Evolutionary conservation across 2,888 invertebrate species (phyloP), one percentile per base, ranked within the genome.

Genomic region (Cylindroiulus punctatus): DNA sequence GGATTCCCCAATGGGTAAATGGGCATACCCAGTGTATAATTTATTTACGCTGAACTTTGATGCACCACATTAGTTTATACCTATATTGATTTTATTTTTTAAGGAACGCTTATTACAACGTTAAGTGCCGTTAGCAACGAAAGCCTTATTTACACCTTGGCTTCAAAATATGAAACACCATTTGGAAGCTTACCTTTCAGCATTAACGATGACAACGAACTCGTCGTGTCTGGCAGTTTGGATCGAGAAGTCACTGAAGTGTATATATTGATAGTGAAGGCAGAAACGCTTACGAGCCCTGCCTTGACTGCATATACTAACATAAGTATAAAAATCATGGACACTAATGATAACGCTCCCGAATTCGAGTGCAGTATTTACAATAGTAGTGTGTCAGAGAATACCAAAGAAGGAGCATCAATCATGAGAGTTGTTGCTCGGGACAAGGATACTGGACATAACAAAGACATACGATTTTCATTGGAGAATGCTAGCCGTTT

Each of bases 271-370:
- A 95, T 95, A 87, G 92, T 94, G 14, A 91, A 94, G 42, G 95
- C 95, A 0, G 93, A 95, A 90, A 95, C 95, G 0, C 93, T 93
- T 88, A 93, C 94, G 14, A 94, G 94, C 88, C 95, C 95, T 19
- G 93, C 95, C 1, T 90, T 95, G 44, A 95, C 94, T 30, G 93
- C 94, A 14, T 92, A 95, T 88, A 93, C 94, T 26, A 93, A 94
- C 91, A 94, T 97, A 87, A 92, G 93, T 7, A 92, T 98, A 86
- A 94, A 95, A 91, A 95, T 98, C 87, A 87, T 95, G 88, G 98
- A 98, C 91, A 95, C 95, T 88, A 98, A 98, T 91, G 97, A 98
- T 91, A 96, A 97, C 91, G 93, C 94, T 85, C 98, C 98, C 0
- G 92, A 93, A 88, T 97, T 98, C 91, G 96, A 97, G 91, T 96